A percentile compares a stretch with the other conserved stretches of the same genome.
Conservation (phyloP, 2,797 vertebrate genomes). For the Luscinia luscinia region DNA sequence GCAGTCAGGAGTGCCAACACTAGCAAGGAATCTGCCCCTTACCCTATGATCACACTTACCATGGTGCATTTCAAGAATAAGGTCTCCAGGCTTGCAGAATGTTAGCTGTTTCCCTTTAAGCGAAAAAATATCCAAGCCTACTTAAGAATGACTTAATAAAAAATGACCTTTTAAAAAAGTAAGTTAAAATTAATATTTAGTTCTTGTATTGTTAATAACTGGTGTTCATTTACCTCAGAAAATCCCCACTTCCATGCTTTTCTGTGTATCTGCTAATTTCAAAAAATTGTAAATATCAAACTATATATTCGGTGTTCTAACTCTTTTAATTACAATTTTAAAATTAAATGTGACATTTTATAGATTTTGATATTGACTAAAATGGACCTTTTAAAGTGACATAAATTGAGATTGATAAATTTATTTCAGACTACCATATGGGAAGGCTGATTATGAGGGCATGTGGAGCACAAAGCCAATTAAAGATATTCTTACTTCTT, state of each 20-base stretch:
- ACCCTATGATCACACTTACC: neutral
- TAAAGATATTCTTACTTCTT: conserved; percentile 61
- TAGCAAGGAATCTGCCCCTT: neutral
- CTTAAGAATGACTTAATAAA: conserved; percentile 45
- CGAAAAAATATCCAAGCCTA: conserved; percentile 15
- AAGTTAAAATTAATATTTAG: conserved; percentile 13
- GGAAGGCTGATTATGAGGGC: conserved; percentile 60
- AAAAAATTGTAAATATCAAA: conserved; percentile 50
- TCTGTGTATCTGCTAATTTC: neutral
- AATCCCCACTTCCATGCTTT: neutral
- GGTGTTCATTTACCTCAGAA: conserved; percentile 9
- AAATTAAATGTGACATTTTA: conserved; percentile 58
- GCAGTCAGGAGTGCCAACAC: neutral
- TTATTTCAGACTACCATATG: conserved; percentile 69
- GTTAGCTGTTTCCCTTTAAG: neutral
- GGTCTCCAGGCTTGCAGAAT: neutral
- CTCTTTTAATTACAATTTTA: conserved; percentile 37
- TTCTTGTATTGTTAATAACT: conserved; percentile 37
- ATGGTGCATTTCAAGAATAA: neutral
- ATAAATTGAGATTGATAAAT: conserved; percentile 62
- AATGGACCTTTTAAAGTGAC: conserved; percentile 54
- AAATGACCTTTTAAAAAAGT: conserved; percentile 35
- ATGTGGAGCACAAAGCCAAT: conserved; percentile 69
- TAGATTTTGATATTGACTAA: conserved; percentile 50
- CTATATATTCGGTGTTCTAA: neutral